Evolutionary conservation across 2,113 vertebrate species (phyloP).

Genomic region (Pimephales promelas): DNA sequence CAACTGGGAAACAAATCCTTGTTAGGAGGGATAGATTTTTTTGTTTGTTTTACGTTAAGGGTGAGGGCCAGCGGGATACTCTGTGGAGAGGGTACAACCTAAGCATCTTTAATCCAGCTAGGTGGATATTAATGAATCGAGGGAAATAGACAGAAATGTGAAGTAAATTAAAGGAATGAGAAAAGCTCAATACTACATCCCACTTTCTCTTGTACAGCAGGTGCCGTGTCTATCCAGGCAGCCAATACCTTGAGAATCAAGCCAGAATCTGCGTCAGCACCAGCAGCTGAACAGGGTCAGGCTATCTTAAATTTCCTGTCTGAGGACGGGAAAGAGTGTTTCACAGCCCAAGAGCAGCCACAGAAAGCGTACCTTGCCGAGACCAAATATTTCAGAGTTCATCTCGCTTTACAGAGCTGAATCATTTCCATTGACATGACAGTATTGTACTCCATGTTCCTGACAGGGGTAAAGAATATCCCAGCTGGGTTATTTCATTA

Average conservation of each 20-base stretch:
- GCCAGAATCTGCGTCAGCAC: constrained; percentile 39
- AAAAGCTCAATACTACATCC: not conserved
- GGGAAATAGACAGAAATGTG: not conserved
- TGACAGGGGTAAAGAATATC: constrained; percentile 28
- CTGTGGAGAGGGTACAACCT: not conserved
- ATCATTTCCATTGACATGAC: constrained; percentile 34
- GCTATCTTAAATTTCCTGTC: constrained; percentile 31
- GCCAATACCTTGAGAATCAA: constrained; percentile 38
- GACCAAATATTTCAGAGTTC: constrained; percentile 8
- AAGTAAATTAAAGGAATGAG: not conserved
- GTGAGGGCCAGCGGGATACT: not conserved
- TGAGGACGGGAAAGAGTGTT: constrained; percentile 35
- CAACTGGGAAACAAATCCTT: not conserved
- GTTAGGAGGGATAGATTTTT: not conserved
- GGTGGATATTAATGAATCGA: not conserved
- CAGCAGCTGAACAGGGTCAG: constrained; percentile 43
- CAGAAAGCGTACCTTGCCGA: not conserved
- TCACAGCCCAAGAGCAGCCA: constrained; percentile 1
- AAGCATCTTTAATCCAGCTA: not conserved
- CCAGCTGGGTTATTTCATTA: constrained; percentile 35
- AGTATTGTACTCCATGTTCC: constrained; percentile 38
- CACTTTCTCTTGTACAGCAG: not conserved
- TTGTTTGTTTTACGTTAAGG: not conserved
- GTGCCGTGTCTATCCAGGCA: not conserved
- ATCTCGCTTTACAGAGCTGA: constrained; percentile 18